Base-by-base conservation (phyloP, 1,140 invertebrate species). In the Homarus americanus region DNA sequence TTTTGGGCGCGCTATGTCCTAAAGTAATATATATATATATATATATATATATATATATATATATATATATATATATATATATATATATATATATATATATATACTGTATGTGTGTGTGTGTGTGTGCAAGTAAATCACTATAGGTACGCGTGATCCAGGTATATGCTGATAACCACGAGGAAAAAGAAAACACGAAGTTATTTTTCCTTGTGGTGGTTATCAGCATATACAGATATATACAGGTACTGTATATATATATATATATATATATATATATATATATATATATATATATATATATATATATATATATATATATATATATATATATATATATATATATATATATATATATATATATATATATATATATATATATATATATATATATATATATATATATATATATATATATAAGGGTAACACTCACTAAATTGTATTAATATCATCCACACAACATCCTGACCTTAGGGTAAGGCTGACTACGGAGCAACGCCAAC, bases 171-270 rank as follows among this genome's bases (percentile, higher is more conserved):
- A 75, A 7, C 12, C 38, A n/a, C n/a, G n/a, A n/a, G n/a, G n/a
- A n/a, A n/a, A n/a, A n/a, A n/a, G n/a, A n/a, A n/a, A n/a, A n/a
- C n/a, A n/a, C n/a, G n/a, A n/a, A n/a, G n/a, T n/a, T n/a, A n/a
- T n/a, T n/a, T n/a, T n/a, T n/a, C n/a, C n/a, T n/a, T n/a, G n/a
- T n/a, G n/a, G n/a, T n/a, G n/a, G n/a, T n/a, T n/a, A n/a, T n/a
- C n/a, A n/a, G n/a, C n/a, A n/a, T n/a, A n/a, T n/a, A n/a, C n/a
- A n/a, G n/a, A 69, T 36, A 80, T 80, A 80, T 80, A 80, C n/a
- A n/a, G n/a, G n/a, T n/a, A n/a, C n/a, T n/a, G n/a, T 80, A 80
- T 53, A 80, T 80, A 80, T 53, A 80, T 80, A 80, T 80, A 80
- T 53, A 80, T 80, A 80, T 80, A 49, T 53, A 80, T 53, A 80